Evolutionary conservation across 2,113 vertebrate species (phyloP), one percentile per base, ranked within the genome.

Genomic region (Xenopus borealis): DNA sequence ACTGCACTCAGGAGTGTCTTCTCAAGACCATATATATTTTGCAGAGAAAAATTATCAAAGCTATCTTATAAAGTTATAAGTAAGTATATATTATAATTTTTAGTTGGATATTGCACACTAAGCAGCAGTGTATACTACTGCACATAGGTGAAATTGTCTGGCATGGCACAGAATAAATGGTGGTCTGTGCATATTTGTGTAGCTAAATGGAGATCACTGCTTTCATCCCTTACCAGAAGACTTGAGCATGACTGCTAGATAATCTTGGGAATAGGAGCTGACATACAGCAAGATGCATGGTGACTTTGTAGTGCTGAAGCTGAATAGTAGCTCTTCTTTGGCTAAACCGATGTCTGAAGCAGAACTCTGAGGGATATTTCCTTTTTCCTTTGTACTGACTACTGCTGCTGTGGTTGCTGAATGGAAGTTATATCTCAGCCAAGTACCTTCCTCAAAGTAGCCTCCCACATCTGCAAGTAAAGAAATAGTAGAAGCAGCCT

Each of bases 381-480:
- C 75, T 0, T 83, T 20, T 11, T 97, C 95, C 68, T 88, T 90
- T 70, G 80, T 40, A 0, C 72, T 78, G 2, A 71, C 78, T 0
- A 69, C 80, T 0, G 88, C 69, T 0, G 85, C 75, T 14, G 72
- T 79, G 2, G 79, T 78, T 52, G 90, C 88, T 1, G 88, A 80
- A 80, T 91, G 83, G 82, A 99, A 94, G 81, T 93, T 94, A 80
- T 98, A 98, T 62, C 89, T 92, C 19, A 99, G 89, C 88, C 96
- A 88, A 5, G 95, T 96, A 1, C 96, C 96, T 8, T 94, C 93
- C 85, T 98, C 97, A 75, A 99, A 99, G 88, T 96, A 99, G 1
- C 95, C 97, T 0, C 97, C 97, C 0, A 99, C 91, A 76, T 98
- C 97, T 99, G 84, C 72, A 16, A 66, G 2, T 14, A 53, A 45